Percentiles rank a stretch among this genome's conserved stretches.
phyloP scores from a whole-genome alignment of 2,113 vertebrate genomes.

The Tragelaphus imberbis region DNA sequence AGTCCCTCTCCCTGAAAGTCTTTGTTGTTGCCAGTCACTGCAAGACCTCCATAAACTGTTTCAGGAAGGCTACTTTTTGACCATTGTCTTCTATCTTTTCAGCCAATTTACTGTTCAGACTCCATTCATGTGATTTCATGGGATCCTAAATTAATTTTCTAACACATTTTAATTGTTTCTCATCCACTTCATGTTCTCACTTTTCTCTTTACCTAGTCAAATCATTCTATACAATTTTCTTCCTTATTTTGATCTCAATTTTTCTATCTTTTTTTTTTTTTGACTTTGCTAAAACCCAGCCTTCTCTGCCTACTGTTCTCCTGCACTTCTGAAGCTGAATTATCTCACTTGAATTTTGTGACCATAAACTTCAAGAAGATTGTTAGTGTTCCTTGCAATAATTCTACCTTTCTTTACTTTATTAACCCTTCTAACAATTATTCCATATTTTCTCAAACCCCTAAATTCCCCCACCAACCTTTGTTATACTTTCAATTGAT shows the following conservation, averaged over 20 bases:
- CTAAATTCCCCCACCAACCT: neutral
- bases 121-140: neutral
- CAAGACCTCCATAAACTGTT: neutral
- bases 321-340: neutral
- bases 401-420: neutral
- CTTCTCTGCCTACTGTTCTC: neutral
- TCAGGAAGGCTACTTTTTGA: neutral
- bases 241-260: neutral
- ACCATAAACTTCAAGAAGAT: neutral
- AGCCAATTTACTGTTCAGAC: neutral
- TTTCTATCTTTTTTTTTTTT: neutral
- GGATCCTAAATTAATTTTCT: neutral
- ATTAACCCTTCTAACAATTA: neutral
- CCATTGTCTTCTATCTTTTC: neutral
- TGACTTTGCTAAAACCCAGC: neutral
- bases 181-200: neutral
- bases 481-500: neutral
- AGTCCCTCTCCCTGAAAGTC: neutral
- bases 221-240: neutral
- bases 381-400: neutral
- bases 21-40: neutral
- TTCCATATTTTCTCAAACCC: neutral
- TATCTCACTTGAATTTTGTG: neutral
- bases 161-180: neutral
- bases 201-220: neutral